Percentiles rank a stretch among this genome's conserved stretches.
Conservation (phyloP, 2,797 vertebrate genomes). For the Sebastes cheni region DNA sequence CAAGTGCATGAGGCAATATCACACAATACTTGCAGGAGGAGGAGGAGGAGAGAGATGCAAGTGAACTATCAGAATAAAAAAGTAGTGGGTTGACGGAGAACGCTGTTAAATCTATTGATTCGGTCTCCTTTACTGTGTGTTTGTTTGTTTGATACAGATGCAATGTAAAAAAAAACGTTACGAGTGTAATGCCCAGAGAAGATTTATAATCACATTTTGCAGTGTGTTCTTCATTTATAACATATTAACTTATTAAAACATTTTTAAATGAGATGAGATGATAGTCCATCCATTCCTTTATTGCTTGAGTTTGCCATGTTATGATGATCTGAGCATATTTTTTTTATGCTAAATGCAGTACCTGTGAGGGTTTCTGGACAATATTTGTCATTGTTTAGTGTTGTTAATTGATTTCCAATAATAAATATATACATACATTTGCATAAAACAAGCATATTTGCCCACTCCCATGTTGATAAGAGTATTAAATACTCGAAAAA, state of each 20-base stretch:
- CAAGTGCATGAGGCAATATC: slow-evolving; percentile 82
- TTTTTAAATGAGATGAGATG: neutral
- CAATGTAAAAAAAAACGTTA: slow-evolving; percentile 6
- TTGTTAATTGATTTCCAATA: too few species aligned
- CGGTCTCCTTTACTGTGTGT: slow-evolving; percentile 12
- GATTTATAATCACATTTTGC: slow-evolving; percentile 19
- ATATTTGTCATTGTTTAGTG: too few species aligned
- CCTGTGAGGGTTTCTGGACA: too few species aligned
- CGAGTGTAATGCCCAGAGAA: neutral
- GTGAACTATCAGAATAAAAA: slow-evolving; percentile 71
- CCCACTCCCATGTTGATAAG: too few species aligned
- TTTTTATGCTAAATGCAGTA: too few species aligned
- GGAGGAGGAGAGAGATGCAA: slow-evolving; percentile 64
- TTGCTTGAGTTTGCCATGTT: too few species aligned
- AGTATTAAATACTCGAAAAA: too few species aligned
- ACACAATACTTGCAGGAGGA: slow-evolving; percentile 77
- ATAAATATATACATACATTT: too few species aligned
- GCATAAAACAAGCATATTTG: too few species aligned
- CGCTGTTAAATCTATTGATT: slow-evolving; percentile 48
- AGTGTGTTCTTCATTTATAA: neutral
- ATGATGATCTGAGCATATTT: too few species aligned
- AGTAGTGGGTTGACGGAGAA: slow-evolving; percentile 57
- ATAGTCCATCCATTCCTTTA: neutral
- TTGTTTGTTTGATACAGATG: slow-evolving; percentile 44
- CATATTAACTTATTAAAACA: neutral